Percentiles rank a stretch among this genome's conserved stretches.
Evolutionary conservation across 2,888 invertebrate genomes (phyloP).

Genomic region (Plagodis pulveraria): DNA sequence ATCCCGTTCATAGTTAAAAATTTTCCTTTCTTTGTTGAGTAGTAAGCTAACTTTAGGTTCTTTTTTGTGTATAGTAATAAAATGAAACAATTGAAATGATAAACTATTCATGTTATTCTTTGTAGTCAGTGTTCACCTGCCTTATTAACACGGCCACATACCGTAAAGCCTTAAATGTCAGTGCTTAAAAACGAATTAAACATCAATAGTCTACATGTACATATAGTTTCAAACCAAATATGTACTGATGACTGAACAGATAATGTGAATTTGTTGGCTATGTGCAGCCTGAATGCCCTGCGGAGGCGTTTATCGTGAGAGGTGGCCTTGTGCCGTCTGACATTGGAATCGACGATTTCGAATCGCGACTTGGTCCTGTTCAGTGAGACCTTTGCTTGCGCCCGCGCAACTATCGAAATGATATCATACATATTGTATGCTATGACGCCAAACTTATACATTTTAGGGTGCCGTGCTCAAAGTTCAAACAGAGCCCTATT

Average conservation of each 20-base stretch:
- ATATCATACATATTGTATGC: slow-evolving; percentile 25
- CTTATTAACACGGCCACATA: slow-evolving; percentile 22
- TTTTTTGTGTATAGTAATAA: no score
- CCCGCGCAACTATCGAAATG: slow-evolving; percentile 45
- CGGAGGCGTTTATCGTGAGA: slow-evolving; percentile 69
- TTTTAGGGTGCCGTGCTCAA: no score
- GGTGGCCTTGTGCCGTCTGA: slow-evolving; percentile 74
- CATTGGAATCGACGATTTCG: slow-evolving; percentile 73
- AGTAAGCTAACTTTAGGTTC: no score
- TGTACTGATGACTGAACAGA: slow-evolving; percentile 43
- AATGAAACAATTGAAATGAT: slow-evolving; percentile 11
- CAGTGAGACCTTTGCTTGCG: slow-evolving; percentile 54
- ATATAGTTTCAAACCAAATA: slow-evolving; percentile 47
- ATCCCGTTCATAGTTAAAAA: no score
- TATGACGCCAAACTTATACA: slow-evolving; percentile 9
- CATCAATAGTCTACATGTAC: slow-evolving; percentile 46
- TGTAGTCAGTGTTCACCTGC: slow-evolving; percentile 7
- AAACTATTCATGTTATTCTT: slow-evolving; percentile 13
- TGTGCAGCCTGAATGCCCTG: slow-evolving; percentile 43
- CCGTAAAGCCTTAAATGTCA: slow-evolving; percentile 42
- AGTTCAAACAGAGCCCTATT: no score
- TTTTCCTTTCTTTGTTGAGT: no score
- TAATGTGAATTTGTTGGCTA: slow-evolving; percentile 51
- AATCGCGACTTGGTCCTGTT: slow-evolving; percentile 58
- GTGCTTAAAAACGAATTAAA: slow-evolving; percentile 46